Evolutionary conservation across 2,113 vertebrate genomes (phyloP).

Genomic region (Prochilodus magdalenae): DNA sequence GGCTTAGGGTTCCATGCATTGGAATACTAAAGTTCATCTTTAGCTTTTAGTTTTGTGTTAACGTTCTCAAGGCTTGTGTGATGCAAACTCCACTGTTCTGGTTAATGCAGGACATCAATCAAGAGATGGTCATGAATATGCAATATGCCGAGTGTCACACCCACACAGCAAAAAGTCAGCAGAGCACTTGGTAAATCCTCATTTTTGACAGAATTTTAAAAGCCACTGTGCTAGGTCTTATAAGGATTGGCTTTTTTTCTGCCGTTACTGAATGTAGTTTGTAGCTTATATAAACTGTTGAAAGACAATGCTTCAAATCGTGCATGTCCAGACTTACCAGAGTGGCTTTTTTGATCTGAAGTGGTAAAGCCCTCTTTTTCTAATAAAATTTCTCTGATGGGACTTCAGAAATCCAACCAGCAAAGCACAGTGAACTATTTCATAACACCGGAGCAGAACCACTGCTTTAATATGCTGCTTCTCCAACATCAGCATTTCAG

Average conservation of each 20-base stretch:
- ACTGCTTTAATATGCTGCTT: conserved; percentile 53
- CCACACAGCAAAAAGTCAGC: no score
- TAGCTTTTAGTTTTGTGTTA: no score
- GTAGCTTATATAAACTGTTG: neutral
- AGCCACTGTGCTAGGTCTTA: no score
- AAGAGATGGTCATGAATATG: no score
- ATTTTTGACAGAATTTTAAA: no score
- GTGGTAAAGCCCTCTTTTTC: neutral
- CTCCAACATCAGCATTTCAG: conserved; percentile 63
- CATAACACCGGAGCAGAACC: conserved; percentile 20
- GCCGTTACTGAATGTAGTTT: neutral
- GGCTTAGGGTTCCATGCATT: no score
- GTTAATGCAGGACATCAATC: no score
- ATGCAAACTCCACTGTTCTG: no score
- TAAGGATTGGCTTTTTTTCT: neutral
- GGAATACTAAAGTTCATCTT: no score
- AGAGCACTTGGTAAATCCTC: no score
- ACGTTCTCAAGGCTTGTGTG: no score
- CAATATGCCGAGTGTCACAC: no score
- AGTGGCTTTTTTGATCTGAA: neutral
- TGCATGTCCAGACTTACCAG: neutral
- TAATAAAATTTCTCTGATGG: neutral
- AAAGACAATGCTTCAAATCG: neutral
- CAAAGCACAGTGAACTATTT: conserved; percentile 22
- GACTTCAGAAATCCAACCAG: conserved; percentile 28